phyloP scores from a whole-genome alignment of 2,888 invertebrate species.

The Allacma fusca region DNA sequence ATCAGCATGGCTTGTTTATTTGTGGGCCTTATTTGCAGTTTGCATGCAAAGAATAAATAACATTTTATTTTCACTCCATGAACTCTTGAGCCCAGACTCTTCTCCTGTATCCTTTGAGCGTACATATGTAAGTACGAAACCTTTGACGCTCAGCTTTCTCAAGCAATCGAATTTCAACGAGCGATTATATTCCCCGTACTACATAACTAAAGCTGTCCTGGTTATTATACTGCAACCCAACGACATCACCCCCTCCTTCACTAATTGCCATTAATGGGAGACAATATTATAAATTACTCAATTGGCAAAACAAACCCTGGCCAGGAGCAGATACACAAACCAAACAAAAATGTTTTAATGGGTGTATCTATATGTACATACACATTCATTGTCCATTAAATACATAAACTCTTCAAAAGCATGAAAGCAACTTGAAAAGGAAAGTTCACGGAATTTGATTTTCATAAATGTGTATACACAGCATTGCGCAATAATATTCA shows the following conservation, averaged over 20 bases:
- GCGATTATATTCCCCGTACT: not conserved
- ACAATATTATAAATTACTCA: constrained; percentile 8
- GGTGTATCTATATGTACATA: not conserved
- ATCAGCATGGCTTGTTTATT: not conserved
- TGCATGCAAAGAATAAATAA: constrained; percentile 8
- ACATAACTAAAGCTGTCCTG: no score
- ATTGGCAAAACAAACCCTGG: not conserved
- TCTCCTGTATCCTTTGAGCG: no score
- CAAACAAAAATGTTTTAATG: not conserved
- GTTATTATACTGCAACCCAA: no score
- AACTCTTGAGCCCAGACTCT: constrained; percentile 8
- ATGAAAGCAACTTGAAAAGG: not conserved
- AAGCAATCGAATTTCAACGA: constrained; percentile 1
- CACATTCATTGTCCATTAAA: no score
- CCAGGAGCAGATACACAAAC: not conserved
- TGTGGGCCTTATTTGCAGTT: constrained; percentile 1
- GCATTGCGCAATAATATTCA: not conserved
- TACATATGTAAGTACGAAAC: no score
- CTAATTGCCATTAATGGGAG: constrained; percentile 16
- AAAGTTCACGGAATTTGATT: constrained; percentile 7
- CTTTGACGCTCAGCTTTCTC: not conserved
- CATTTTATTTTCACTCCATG: not conserved
- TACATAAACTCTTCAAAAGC: no score
- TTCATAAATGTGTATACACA: not conserved
- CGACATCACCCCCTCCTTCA: not conserved